A percentile compares a stretch with the other conserved stretches of the same genome.
Conservation (phyloP, 2,113 vertebrate genomes). For the Meles meles region DNA sequence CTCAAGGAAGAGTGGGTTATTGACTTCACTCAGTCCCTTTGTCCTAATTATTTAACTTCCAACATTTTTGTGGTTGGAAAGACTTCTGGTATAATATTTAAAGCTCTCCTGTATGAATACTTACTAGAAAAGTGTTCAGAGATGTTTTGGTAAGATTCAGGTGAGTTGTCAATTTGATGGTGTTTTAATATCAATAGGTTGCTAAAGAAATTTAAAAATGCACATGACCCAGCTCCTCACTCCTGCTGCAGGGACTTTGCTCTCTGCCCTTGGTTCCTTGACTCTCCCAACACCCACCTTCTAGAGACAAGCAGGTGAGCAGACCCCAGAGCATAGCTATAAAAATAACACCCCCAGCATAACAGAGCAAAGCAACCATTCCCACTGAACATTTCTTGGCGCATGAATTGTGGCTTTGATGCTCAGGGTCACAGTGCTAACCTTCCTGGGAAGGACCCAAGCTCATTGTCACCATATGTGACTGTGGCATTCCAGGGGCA, state of each 20-base stretch:
- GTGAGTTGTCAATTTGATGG: background rate
- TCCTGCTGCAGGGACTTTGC: background rate
- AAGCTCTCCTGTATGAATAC: background rate
- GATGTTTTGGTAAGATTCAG: slow-evolving; percentile 9
- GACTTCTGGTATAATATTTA: background rate
- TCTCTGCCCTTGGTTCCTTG: background rate
- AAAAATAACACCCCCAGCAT: background rate
- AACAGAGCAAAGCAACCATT: background rate
- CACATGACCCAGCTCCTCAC: background rate
- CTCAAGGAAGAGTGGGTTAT: background rate
- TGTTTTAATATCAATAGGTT: background rate
- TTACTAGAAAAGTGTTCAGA: slow-evolving; percentile 20
- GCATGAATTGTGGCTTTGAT: background rate
- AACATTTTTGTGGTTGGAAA: background rate
- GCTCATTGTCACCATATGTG: background rate
- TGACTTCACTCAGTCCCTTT: background rate
- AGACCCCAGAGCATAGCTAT: background rate
- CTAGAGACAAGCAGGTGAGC: background rate
- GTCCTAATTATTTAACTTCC: background rate
- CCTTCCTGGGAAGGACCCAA: background rate
- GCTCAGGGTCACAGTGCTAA: background rate
- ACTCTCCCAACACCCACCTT: background rate
- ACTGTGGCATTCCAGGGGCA: background rate
- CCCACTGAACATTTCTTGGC: too few species aligned
- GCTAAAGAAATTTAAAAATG: slow-evolving; percentile 5